phyloP scores from a whole-genome alignment of 2,797 vertebrate genomes.

The Diglossa cyanea region DNA sequence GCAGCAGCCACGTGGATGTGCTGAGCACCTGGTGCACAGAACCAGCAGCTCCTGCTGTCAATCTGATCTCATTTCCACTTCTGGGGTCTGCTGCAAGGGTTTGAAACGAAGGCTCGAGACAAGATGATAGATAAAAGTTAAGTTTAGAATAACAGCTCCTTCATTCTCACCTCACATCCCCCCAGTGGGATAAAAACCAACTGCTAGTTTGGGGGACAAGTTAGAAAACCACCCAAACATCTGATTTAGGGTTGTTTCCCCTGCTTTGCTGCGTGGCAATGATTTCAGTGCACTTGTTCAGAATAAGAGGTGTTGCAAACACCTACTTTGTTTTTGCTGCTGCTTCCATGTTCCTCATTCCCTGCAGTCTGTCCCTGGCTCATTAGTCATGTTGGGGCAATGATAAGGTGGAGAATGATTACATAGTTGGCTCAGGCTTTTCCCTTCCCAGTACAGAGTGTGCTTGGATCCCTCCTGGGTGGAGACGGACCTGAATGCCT shows the following conservation, averaged over 20 bases:
- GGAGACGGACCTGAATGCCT: slow-evolving; percentile 63
- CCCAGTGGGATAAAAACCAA: background rate
- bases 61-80: background rate
- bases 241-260: background rate
- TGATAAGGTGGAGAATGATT: slow-evolving; percentile 66
- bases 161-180: rapidly evolving
- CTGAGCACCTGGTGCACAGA: background rate
- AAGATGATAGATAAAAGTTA: background rate
- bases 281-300: background rate
- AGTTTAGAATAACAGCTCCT: background rate
- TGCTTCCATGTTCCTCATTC: slow-evolving; percentile 43
- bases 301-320: slow-evolving; percentile 8
- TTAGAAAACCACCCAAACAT: background rate
- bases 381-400: slow-evolving; percentile 58
- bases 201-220: background rate
- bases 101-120: background rate
- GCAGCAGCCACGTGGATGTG: background rate
- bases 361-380: slow-evolving; percentile 53
- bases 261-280: background rate
- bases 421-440: slow-evolving; percentile 67
- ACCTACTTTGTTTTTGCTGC: background rate
- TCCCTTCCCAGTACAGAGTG: slow-evolving; percentile 46
- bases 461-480: slow-evolving; percentile 52
- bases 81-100: background rate
- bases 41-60: background rate